Conservation (phyloP, 1,140 invertebrate species). For the Drosophila lacteicornis region DNA sequence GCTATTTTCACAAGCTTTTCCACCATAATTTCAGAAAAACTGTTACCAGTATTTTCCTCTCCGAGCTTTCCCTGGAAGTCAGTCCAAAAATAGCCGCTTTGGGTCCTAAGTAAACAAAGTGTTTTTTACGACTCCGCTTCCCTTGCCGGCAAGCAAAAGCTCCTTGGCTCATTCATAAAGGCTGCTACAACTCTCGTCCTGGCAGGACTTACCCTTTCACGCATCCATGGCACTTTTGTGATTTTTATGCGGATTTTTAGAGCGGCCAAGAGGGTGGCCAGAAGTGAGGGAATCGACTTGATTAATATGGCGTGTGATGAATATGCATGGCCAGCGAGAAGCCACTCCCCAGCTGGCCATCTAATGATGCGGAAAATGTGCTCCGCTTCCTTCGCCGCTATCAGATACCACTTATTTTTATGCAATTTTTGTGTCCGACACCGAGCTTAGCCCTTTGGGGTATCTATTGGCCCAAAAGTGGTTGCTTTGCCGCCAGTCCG, state of each 20-base stretch:
- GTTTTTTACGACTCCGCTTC: constrained; percentile 27
- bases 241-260: constrained; percentile 34
- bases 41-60: constrained; percentile 52
- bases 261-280: background rate
- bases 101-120: constrained; percentile 45
- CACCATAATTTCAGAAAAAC: constrained; percentile 33
- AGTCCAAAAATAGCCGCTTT: constrained; percentile 34
- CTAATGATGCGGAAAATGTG: constrained; percentile 78
- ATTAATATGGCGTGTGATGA: constrained; percentile 75
- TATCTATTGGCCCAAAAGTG: constrained; percentile 24
- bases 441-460: constrained; percentile 7
- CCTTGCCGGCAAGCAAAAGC: constrained; percentile 51
- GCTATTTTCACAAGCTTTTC: constrained; percentile 24
- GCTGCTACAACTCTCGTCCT: constrained; percentile 23
- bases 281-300: constrained; percentile 26
- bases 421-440: constrained; percentile 40
- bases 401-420: constrained; percentile 41
- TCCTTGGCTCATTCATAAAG: constrained; percentile 59
- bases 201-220: constrained; percentile 21
- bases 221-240: constrained; percentile 26
- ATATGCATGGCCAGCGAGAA: constrained; percentile 48
- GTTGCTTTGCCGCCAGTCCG: background rate
- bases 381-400: constrained; percentile 25
- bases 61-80: constrained; percentile 55
- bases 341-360: constrained; percentile 43